Evolutionary conservation across 2,797 vertebrate genomes (phyloP), one percentile per base, ranked within the genome.

Genomic region (Rhincodon typus): DNA sequence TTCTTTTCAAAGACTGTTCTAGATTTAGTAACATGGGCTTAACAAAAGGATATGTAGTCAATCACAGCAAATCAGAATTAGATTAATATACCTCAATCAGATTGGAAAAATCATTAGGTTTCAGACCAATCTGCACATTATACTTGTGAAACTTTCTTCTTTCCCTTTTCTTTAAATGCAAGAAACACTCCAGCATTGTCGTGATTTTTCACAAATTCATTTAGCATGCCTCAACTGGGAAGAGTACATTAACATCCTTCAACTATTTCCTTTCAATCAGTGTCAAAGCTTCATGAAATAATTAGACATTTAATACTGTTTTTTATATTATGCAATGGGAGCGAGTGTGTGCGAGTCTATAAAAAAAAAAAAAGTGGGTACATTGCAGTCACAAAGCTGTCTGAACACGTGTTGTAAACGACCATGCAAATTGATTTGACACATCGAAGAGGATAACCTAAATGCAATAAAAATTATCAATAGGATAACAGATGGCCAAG

Each of bases 291-390:
- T 91, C 57, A 91, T 21, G 66, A 90, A 90, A 90, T 90, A 27
- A 90, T 90, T 46, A 84, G 21, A 84, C 87, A 90, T 90, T 62
- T 62, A 90, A 90, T 62, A 90, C 57, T 62, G 57, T 88, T 57
- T 91, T 57, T 19, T 90, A 30, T n/a, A 72, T 72, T n/a, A 88
- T 27, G 57, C 46, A 88, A 57, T 57, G 50, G 50, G 27, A 53
- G 46, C 46, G 4, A 82, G n/a, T 21, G 42, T 46, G 1, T 6
- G 38, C 0, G 42, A 7, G 42, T 25, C 79, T 46, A 7, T 25
- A 46, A 25, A 53, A 88, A 84, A 19, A 0, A 46, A 25, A 53
- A 88, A 84, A 19, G 1, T 46, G 46, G 27, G 12, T 88, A 4
- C 23, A 88, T 4, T 12, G 17, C 30, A 27, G 27, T 50, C 50